Conservation (phyloP, 2,797 vertebrate species). For the Siniperca obscura region DNA sequence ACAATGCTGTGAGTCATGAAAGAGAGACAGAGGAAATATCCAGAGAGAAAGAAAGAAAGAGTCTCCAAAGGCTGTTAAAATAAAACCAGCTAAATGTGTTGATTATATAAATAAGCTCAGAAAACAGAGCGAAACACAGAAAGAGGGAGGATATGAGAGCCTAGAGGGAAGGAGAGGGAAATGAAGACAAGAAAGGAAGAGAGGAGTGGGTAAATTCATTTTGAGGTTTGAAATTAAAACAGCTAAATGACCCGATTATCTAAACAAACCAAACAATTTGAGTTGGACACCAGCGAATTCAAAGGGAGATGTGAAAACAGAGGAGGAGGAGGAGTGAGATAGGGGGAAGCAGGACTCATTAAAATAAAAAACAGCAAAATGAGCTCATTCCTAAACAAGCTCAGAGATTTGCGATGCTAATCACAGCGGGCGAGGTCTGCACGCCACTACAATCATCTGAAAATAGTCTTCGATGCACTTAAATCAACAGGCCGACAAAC, state of each 20-base stretch:
- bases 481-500: constrained; percentile 20
- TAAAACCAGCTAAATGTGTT: constrained; percentile 67
- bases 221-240: constrained; percentile 72
- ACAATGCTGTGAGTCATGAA: constrained; percentile 66
- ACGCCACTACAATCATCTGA: constrained; percentile 35
- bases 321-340: constrained; percentile 19
- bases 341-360: constrained; percentile 31
- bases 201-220: constrained; percentile 52
- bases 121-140: constrained; percentile 43
- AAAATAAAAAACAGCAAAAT: constrained; percentile 57
- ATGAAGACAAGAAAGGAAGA: constrained; percentile 41
- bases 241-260: constrained; percentile 75
- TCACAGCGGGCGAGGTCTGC: constrained; percentile 24
- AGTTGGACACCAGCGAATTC: constrained; percentile 50
- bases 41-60: constrained; percentile 22
- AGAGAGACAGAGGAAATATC: constrained; percentile 52
- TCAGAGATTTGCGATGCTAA: constrained; percentile 55
- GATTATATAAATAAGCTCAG: constrained; percentile 71
- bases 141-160: constrained; percentile 38
- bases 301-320: constrained; percentile 26
- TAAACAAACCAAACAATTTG: constrained; percentile 56
- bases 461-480: constrained; percentile 16
- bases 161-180: constrained; percentile 40
- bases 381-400: constrained; percentile 52
- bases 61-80: constrained; percentile 61